Percentiles rank a stretch among this genome's conserved stretches.
phyloP scores from a whole-genome alignment of 1,140 invertebrate species.

The Anadara kagoshimensis region DNA sequence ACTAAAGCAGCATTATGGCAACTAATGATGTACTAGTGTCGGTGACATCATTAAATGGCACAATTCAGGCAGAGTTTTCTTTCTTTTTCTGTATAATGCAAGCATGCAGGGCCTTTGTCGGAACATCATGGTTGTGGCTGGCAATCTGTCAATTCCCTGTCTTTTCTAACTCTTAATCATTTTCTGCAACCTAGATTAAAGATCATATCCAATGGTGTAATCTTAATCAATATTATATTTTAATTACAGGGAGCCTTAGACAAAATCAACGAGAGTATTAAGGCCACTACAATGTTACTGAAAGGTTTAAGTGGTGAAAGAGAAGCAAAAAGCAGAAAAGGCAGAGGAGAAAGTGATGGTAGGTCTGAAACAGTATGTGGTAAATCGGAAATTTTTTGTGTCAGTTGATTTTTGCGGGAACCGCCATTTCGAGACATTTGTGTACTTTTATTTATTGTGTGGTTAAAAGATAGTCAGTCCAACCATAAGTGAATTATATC shows the following conservation, averaged over 20 bases:
- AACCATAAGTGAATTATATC: background rate
- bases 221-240: background rate
- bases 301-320: conserved; percentile 66
- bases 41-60: too few relatives aligned
- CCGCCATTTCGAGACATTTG: too few relatives aligned
- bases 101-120: too few relatives aligned
- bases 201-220: background rate
- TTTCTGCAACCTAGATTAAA: too few relatives aligned
- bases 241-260: conserved; percentile 51
- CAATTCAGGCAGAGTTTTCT: too few relatives aligned
- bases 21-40: too few relatives aligned
- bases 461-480: background rate
- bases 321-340: conserved; percentile 47
- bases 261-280: conserved; percentile 61
- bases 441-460: background rate
- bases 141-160: too few relatives aligned
- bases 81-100: too few relatives aligned
- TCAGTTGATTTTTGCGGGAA: too few relatives aligned
- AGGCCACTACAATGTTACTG: conserved; percentile 58
- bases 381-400: background rate
- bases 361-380: background rate
- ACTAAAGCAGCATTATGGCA: too few relatives aligned
- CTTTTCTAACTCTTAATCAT: too few relatives aligned
- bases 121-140: too few relatives aligned
- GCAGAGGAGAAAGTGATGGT: conserved; percentile 47